Conservation (phyloP, 2,797 vertebrate species). For the Steatocranus sp. region DNA sequence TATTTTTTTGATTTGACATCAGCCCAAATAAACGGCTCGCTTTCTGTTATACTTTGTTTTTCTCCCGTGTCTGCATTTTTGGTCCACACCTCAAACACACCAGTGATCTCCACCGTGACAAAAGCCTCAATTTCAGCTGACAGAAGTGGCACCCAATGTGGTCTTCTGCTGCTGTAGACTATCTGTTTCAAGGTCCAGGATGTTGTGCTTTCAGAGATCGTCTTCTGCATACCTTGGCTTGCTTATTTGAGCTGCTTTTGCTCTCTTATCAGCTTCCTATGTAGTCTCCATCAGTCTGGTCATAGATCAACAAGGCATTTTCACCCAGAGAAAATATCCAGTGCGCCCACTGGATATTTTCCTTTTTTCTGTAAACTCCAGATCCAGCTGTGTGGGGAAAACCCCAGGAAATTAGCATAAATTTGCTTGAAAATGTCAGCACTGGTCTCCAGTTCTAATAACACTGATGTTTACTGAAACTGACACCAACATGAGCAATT, state of each 20-base stretch:
- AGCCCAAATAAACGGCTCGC: not conserved
- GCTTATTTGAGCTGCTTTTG: not conserved
- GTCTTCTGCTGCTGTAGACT: not conserved
- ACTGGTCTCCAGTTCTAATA: not conserved
- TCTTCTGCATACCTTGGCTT: not conserved
- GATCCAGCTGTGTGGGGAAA: not conserved
- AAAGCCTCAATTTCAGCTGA: not conserved
- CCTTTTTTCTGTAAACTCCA: not conserved
- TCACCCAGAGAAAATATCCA: not conserved
- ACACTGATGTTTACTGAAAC: not conserved
- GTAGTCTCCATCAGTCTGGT: not conserved
- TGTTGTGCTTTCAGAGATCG: not conserved
- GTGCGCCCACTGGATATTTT: not conserved
- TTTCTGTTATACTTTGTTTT: not conserved
- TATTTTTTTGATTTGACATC: not conserved
- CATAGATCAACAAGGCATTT: not conserved
- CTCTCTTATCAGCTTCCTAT: not conserved
- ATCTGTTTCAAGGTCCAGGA: not conserved
- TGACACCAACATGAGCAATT: not conserved
- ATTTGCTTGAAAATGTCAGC: not conserved
- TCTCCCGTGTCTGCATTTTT: not conserved
- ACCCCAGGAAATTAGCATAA: not conserved
- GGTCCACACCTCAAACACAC: not conserved
- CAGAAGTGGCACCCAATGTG: not conserved
- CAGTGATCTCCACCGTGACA: not conserved